Evolutionary conservation across 2,113 vertebrate species (phyloP).

Genomic region (Myotis lucifugus): DNA sequence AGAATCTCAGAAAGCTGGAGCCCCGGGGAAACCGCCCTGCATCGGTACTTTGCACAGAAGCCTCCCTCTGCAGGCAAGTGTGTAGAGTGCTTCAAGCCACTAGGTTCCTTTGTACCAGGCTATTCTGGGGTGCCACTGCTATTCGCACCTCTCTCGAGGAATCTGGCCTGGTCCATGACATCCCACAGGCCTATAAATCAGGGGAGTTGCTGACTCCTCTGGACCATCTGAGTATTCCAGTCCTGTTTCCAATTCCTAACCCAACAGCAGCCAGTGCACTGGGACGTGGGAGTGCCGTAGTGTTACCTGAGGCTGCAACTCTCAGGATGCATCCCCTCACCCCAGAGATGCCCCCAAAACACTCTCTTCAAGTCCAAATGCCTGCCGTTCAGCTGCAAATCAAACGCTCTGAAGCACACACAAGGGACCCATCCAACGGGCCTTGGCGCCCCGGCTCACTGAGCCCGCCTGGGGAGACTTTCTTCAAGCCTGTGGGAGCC

Average conservation of each 20-base stretch:
- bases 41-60: background rate
- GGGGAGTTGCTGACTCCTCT: background rate
- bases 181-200: background rate
- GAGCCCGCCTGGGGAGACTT: background rate
- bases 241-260: background rate
- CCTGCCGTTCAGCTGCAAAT: background rate
- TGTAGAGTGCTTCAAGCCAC: too few species aligned
- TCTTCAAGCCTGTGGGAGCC: background rate
- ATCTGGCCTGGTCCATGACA: background rate
- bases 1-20: background rate
- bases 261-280: background rate
- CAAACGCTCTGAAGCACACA: background rate
- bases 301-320: background rate
- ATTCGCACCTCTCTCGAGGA: background rate
- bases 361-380: background rate
- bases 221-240: background rate
- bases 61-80: background rate
- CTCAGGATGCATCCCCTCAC: background rate
- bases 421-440: background rate
- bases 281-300: rapidly evolving
- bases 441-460: background rate
- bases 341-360: background rate
- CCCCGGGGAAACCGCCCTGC: background rate
- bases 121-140: background rate
- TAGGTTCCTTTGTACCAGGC: background rate